phyloP scores from a whole-genome alignment of 1,140 invertebrate species.

The Sitophilus oryzae region DNA sequence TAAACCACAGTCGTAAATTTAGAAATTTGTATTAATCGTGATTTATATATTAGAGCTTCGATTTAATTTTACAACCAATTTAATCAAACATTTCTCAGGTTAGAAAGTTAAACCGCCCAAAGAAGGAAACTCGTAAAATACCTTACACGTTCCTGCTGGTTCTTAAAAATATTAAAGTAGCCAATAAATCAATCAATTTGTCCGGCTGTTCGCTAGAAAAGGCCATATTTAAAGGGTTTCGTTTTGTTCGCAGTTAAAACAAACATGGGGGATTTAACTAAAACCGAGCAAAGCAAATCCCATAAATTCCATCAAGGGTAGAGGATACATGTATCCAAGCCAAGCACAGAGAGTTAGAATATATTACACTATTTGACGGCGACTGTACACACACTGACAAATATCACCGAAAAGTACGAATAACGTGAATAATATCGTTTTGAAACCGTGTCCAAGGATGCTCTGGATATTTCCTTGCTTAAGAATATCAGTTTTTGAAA shows the following conservation, averaged over 20 bases:
- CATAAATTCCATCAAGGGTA: background rate
- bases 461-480: too few species aligned
- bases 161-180: background rate
- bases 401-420: background rate
- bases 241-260: background rate
- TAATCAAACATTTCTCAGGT: background rate
- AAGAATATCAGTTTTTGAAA: too few species aligned
- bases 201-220: background rate
- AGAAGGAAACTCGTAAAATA: background rate
- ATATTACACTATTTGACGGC: background rate
- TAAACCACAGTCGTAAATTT: background rate
- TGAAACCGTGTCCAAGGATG: too few species aligned
- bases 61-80: background rate
- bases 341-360: background rate
- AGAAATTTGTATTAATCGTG: background rate
- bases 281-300: background rate
- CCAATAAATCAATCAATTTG: background rate
- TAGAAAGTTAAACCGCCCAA: background rate
- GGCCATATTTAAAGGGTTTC: background rate
- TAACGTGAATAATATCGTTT: too few species aligned
- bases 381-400: background rate
- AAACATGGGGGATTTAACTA: background rate
- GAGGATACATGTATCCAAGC: background rate
- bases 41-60: background rate
- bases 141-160: background rate